Conservation (phyloP, 2,797 vertebrate genomes). For the Masticophis lateralis region DNA sequence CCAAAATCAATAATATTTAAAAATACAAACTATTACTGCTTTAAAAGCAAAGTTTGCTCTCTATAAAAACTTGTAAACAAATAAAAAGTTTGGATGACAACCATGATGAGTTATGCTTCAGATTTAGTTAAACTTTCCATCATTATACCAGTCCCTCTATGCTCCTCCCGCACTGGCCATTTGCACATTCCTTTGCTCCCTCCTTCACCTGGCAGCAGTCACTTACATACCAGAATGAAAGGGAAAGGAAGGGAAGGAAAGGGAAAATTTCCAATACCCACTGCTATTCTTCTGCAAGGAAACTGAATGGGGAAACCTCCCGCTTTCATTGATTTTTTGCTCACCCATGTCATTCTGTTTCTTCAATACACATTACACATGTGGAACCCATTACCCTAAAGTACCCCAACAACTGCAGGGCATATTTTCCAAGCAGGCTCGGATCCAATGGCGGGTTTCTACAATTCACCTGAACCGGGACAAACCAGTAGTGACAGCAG, state of each 20-base stretch:
- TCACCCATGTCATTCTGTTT: not conserved
- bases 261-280: not conserved
- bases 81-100: not conserved
- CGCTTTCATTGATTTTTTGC: not conserved
- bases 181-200: no score
- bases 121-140: not conserved
- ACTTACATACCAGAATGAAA: no score
- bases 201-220: no score
- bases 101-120: not conserved
- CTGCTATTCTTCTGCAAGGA: not conserved
- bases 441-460: not conserved
- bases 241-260: not conserved
- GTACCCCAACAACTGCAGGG: not conserved
- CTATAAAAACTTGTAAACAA: not conserved
- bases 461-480: no score
- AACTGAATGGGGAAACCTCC: not conserved
- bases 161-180: not conserved
- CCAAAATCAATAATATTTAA: conserved; percentile 32
- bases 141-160: not conserved
- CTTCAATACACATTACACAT: not conserved
- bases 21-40: not conserved
- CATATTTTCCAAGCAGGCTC: not conserved
- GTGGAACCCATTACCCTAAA: not conserved
- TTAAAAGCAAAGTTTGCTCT: not conserved
- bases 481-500: no score